These are phyloP conservation scores for Arbacia lixula DNA, from an alignment of 53 echinoderm and acorn worm genomes.

Conservation along the genomic window DNA sequence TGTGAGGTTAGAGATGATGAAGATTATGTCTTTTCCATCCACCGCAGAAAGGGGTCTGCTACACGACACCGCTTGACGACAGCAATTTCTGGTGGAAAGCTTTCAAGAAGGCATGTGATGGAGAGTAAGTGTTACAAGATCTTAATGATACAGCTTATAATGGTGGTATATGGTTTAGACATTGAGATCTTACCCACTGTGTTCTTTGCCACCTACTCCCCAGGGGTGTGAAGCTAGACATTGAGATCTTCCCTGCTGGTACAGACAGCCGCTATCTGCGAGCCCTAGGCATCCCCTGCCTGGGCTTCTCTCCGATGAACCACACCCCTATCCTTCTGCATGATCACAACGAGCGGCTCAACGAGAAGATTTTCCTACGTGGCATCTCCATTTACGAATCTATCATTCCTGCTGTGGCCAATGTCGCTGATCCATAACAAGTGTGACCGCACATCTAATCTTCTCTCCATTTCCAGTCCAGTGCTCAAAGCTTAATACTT, in stretches of 20 bases:
- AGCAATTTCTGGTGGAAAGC: constrained; percentile 34
- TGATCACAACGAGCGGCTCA: constrained; percentile 92
- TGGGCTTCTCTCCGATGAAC: constrained; percentile 98
- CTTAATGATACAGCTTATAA: no score
- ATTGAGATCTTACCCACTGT: no score
- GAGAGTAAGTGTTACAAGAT: constrained; percentile 45
- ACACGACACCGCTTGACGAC: constrained; percentile 24
- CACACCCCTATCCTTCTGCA: constrained; percentile 94
- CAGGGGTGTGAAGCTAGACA: constrained; percentile 72
- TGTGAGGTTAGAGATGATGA: no score
- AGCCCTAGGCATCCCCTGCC: constrained; percentile 70
- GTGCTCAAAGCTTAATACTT: no score
- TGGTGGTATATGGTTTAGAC: no score
- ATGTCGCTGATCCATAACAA: constrained; percentile 49
- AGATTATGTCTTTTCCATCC: constrained; percentile 28
- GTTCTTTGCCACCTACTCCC: not conserved
- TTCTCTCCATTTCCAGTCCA: no score
- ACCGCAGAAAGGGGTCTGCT: constrained; percentile 63
- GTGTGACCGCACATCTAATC: no score
- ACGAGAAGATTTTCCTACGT: constrained; percentile 84
- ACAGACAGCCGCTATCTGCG: constrained; percentile 88
- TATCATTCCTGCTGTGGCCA: constrained; percentile 75
- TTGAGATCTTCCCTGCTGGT: constrained; percentile 86
- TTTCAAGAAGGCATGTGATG: constrained; percentile 41
- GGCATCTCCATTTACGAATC: constrained; percentile 85